Evolutionary conservation across 1,140 invertebrate species (phyloP), one percentile per base, ranked within the genome.

Genomic region (Cylas formicarius): DNA sequence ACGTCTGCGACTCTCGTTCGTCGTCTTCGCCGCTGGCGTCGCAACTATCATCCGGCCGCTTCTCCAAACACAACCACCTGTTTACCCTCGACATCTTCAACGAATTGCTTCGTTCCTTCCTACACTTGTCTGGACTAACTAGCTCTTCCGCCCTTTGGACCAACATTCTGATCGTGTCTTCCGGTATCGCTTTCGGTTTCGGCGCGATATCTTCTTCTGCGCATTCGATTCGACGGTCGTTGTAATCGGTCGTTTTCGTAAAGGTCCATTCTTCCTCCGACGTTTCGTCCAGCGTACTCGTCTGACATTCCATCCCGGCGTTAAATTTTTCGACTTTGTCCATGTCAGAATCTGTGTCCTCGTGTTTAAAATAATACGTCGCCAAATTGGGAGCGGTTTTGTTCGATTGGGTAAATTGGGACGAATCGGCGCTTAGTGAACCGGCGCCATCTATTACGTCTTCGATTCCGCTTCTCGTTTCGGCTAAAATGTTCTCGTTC

Each of bases 1-100:
- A 85, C 2, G 78, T 78, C 45, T 82, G 72, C 0, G 82, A 84
- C 57, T 86, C 84, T 19, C 74, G 74, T 11, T 81, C 86, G 19
- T 87, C 91, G 44, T 88, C 87, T 69, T 92, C 89, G 14, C 86
- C 84, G 49, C 88, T 91, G 0, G 90, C 90, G 62, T 94, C 89
- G 64, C 90, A 92, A 61, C 60, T 63, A 36, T 64, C 56, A 39
- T 57, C 60, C 0, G 59, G 54, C n/a, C n/a, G n/a, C 47, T 53
- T 61, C 9, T 74, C 69, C 44, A 58, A 64, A 54, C 48, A 71
- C 48, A 56, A 73, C 77, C 39, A 84, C 60, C 82, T 77, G 56
- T 79, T 81, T 23, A 84, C 77, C 29, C 80, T 68, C 0, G 74
- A 73, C 61, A 80, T 77, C 61, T 82, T 63, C 39, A 60, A 65